These are phyloP conservation scores for Aethes cnicana DNA, from an alignment of 2,888 invertebrate genomes.

Conservation along the genomic window DNA sequence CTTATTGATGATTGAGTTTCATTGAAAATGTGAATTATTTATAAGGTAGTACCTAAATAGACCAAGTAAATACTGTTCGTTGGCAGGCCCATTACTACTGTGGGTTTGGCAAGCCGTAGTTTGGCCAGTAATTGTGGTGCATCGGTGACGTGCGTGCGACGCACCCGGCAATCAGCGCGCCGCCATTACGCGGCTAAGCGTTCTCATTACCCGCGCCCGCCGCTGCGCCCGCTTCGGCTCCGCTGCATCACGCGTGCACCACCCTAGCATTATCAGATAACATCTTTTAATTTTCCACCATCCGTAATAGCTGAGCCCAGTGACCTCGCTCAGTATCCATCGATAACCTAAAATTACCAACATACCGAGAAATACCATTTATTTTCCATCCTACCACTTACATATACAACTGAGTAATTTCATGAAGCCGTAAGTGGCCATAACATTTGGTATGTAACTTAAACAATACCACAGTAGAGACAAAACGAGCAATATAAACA, in stretches of 20 bases:
- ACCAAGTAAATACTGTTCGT: too few relatives aligned
- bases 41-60: too few relatives aligned
- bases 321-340: conserved; percentile 13
- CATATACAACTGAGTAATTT: neutral
- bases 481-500: conserved; percentile 23
- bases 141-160: conserved; percentile 45
- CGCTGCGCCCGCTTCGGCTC: conserved; percentile 45
- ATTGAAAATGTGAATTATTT: too few relatives aligned
- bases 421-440: neutral
- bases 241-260: conserved; percentile 39
- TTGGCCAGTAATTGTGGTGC: conserved; percentile 34
- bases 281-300: conserved; percentile 51
- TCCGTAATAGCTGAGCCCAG: conserved; percentile 21
- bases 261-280: conserved; percentile 53
- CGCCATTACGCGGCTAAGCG: conserved; percentile 65
- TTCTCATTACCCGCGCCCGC: conserved; percentile 61
- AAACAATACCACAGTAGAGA: conserved; percentile 21
- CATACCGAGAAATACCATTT: neutral
- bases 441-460: conserved; percentile 13
- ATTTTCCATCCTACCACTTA: neutral
- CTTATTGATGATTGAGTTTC: too few relatives aligned
- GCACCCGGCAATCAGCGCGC: conserved; percentile 59
- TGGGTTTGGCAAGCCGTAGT: conserved; percentile 14
- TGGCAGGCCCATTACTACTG: too few relatives aligned
- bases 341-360: conserved; percentile 13